These are phyloP conservation scores for Lamprologus ornatipinnis DNA, from an alignment of 2,113 vertebrate species.

Conservation along the genomic window DNA sequence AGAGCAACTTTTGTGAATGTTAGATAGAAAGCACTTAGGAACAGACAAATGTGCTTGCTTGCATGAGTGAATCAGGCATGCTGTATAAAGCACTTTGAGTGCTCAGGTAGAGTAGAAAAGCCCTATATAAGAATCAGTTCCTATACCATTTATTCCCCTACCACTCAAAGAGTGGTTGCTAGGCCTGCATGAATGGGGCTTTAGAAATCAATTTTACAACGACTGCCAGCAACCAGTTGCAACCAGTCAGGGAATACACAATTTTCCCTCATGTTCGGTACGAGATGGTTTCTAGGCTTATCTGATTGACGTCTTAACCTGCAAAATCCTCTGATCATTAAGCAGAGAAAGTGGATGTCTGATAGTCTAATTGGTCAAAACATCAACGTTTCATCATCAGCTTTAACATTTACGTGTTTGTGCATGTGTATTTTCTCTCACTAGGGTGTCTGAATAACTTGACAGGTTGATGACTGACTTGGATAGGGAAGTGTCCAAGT, in stretches of 20 bases:
- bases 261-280: background rate
- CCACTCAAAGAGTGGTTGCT: background rate
- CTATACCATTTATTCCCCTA: background rate
- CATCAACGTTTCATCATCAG: background rate
- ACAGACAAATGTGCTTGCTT: background rate
- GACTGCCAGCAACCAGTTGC: background rate
- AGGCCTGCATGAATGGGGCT: background rate
- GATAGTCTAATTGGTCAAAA: background rate
- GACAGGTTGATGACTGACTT: constrained; percentile 31
- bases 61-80: background rate
- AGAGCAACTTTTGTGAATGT: background rate
- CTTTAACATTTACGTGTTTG: background rate
- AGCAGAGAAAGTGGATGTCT: background rate
- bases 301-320: background rate
- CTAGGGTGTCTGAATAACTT: constrained; percentile 18
- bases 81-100: background rate
- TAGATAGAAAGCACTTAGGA: background rate
- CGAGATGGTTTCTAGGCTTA: background rate
- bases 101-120: background rate
- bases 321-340: background rate
- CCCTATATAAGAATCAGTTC: background rate
- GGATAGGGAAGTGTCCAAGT: background rate
- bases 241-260: background rate
- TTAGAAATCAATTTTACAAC: background rate
- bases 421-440: background rate